Conservation (phyloP, 2,113 vertebrate species). For the Petrocephalus zakoni region DNA sequence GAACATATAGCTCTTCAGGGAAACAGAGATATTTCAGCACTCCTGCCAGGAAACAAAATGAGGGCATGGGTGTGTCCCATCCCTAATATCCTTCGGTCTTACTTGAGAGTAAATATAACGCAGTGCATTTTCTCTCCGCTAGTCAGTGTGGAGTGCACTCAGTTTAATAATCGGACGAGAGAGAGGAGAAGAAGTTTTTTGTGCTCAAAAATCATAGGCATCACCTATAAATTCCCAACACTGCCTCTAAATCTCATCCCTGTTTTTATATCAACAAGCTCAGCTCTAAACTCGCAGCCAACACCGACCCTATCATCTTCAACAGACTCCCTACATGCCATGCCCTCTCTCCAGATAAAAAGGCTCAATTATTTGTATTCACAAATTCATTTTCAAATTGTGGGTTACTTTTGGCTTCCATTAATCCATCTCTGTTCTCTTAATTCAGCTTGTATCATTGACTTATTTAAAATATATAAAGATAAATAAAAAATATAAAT, state of each 20-base stretch:
- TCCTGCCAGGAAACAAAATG: neutral
- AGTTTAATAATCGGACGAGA: neutral
- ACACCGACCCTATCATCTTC: neutral
- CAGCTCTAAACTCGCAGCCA: neutral
- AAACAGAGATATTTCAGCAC: neutral
- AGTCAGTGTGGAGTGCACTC: neutral
- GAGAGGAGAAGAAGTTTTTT: neutral
- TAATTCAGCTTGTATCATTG: neutral
- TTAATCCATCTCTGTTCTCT: neutral
- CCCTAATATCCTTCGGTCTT: neutral
- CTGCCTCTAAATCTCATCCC: neutral
- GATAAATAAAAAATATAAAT: neutral
- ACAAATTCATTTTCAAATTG: neutral
- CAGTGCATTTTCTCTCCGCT: neutral
- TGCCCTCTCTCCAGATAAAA: neutral
- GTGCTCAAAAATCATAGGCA: neutral
- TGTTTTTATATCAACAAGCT: neutral
- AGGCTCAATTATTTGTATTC: neutral
- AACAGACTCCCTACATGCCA: neutral
- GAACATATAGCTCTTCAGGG: neutral
- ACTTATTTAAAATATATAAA: neutral
- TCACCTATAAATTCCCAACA: neutral
- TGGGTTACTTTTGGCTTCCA: neutral
- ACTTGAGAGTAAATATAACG: neutral
- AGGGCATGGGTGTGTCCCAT: neutral